Evolutionary conservation across 2,797 vertebrate genomes (phyloP), one percentile per base, ranked within the genome.

Genomic region (Gymnoscopelus braueri): DNA sequence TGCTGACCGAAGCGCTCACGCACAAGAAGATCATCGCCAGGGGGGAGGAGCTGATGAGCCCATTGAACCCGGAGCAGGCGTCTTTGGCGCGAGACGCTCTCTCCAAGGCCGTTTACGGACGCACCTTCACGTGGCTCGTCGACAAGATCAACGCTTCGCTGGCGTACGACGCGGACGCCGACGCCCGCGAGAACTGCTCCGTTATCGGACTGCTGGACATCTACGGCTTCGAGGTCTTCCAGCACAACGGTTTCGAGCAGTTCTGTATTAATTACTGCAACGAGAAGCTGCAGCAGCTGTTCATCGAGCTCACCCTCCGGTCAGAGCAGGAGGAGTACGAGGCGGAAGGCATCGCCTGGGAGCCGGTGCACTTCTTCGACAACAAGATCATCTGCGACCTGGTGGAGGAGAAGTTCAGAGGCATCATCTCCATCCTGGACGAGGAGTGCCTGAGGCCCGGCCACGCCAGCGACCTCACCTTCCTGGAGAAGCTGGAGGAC

Each of bases 221-320:
- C 81, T 99, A 99, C 14, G 98, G 98, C 10, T 99, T 99, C 72
- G 98, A 99, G 81, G 96, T 99, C 73, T 99, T 99, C 89, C 97
- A 99, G 83, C 86, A 97, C 86, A 99, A 99, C 93, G 98, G 98
- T 91, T 99, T 99, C 62, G 98, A 99, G 89, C 98, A 99, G 80
- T 98, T 98, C 85, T 99, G 97, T 74, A 99, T 99, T 86, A 99
- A 99, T 90, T 99, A 98, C 65, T 99, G 98, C 77, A 99, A 99
- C 0, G 98, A 99, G 87, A 99, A 99, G 72, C 90, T 99, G 69
- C 98, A 99, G 91, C 98, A 99, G 85, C 95, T 99, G 56, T 99
- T 99, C 92, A 99, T 99, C 0, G 96, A 98, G 78, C 95, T 99
- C 75, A 99, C 97, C 0, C 93, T 99, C 35, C 98, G 99, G 81